phyloP scores from a whole-genome alignment of 2,888 invertebrate genomes.

The Aleiodes testaceus region DNA sequence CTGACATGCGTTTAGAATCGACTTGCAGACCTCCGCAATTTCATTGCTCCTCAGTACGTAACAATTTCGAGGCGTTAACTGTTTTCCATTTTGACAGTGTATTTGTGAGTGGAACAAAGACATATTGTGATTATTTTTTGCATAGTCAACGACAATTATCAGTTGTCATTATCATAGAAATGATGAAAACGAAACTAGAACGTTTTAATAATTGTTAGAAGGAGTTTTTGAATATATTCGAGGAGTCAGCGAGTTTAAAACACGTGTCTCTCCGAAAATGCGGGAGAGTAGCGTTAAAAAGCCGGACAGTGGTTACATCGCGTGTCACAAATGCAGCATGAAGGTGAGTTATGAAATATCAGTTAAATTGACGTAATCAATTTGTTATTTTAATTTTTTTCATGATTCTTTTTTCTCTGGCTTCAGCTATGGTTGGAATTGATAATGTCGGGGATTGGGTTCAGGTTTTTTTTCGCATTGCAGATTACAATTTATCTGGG shows the following conservation, averaged over 20 bases:
- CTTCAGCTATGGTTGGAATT: too few relatives aligned
- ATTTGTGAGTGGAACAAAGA: neutral
- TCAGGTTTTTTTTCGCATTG: neutral
- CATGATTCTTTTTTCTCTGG: too few relatives aligned
- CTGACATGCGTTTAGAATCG: neutral
- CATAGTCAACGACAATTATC: neutral
- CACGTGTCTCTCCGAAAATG: conserved; percentile 51
- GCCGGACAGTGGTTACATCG: conserved; percentile 46
- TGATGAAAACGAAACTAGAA: too few relatives aligned
- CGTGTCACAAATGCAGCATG: conserved; percentile 49
- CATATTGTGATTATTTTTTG: neutral
- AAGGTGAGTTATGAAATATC: conserved; percentile 54
- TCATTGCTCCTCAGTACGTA: conserved; percentile 21
- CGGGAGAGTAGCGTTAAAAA: conserved; percentile 48
- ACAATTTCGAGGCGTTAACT: neutral
- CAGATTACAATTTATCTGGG: conserved; percentile 16
- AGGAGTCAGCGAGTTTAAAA: conserved; percentile 26
- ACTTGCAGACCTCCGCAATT: neutral
- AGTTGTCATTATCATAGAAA: neutral
- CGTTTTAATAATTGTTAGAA: too few relatives aligned
- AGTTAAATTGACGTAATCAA: conserved; percentile 37
- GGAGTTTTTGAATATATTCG: neutral
- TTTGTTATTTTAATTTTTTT: conserved; percentile 12
- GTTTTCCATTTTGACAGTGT: neutral
- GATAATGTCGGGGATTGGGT: too few relatives aligned